Base-by-base conservation (phyloP, 2,888 invertebrate species). In the Phyllotreta cruciferae region DNA sequence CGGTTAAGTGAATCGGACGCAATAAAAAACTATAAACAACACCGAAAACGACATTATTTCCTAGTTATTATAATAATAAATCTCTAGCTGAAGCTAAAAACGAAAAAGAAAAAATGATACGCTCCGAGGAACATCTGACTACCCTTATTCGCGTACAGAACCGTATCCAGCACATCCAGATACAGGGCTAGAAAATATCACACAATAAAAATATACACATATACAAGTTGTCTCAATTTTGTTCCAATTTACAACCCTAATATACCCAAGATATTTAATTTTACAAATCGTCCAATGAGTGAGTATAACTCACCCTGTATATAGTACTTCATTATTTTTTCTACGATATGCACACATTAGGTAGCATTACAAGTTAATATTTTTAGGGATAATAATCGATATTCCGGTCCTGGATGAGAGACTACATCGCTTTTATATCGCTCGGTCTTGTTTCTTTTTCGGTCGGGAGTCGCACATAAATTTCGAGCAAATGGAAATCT, bases 21-120 rank as follows among this genome's bases (percentile, higher is more conserved):
- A 49, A 64, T 63, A 64, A 60, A 53, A 49, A 56, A 44, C 60
- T 56, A 67, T 67, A 67, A 67, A 67, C 63, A 63, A 63, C 63
- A 41, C 58, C n/a, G 24, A n/a, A 63, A 58, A 53, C 54, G 73
- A 75, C 77, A 76, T 77, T 77, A 77, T 77, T 74, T 75, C 76
- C 76, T 75, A 76, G 75, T 78, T 77, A 77, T 77, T 77, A 75
- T 76, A 74, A 77, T 72, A 70, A 78, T 78, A 78, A 78, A 77
- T 77, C 76, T 75, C 66, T 71, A 69, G 62, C 64, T 45, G 67
- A 66, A 66, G 70, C 70, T 69, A 70, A 70, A 69, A 74, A 74
- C 75, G 72, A 56, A 64, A 42, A 63, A 52, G 38, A 52, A 52
- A 50, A 47, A n/a, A 56, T 64, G 64, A 67, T 74, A 72, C 73